Conservation (phyloP, 2,113 vertebrate species). For the Saccopteryx leptura region DNA sequence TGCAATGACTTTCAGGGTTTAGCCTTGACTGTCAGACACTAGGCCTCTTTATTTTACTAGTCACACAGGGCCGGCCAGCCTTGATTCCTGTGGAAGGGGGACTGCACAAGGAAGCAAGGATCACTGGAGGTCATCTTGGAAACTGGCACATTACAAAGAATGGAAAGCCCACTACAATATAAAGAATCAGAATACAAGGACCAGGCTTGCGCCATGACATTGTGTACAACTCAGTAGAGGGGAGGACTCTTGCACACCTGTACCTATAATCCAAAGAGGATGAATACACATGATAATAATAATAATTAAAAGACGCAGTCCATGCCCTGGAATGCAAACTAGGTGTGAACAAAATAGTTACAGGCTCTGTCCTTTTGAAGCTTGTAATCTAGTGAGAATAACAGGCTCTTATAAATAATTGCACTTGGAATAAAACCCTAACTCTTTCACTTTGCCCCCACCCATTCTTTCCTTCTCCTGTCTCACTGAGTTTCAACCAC, state of each 20-base stretch:
- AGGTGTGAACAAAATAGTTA: neutral
- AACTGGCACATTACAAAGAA: neutral
- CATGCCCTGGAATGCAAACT: neutral
- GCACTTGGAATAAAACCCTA: neutral
- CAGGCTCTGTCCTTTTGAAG: neutral
- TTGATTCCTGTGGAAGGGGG: neutral
- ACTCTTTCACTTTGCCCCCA: neutral
- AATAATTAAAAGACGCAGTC: neutral
- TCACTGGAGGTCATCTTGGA: neutral
- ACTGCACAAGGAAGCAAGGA: neutral
- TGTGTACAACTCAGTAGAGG: neutral
- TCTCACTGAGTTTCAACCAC: neutral
- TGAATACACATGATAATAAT: neutral
- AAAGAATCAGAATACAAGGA: neutral
- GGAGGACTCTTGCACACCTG: neutral
- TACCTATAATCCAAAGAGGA: neutral
- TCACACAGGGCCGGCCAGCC: neutral
- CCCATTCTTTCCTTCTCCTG: neutral
- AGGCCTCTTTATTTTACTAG: neutral
- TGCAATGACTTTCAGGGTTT: neutral
- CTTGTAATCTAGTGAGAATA: neutral
- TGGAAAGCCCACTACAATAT: too few relatives aligned
- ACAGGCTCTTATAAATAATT: neutral
- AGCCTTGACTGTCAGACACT: neutral
- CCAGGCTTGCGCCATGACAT: neutral